A percentile compares a stretch with the other conserved stretches of the same genome.
Conservation (phyloP, 2,888 invertebrate genomes). For the Pseudococcus jackbeardsleyi region DNA sequence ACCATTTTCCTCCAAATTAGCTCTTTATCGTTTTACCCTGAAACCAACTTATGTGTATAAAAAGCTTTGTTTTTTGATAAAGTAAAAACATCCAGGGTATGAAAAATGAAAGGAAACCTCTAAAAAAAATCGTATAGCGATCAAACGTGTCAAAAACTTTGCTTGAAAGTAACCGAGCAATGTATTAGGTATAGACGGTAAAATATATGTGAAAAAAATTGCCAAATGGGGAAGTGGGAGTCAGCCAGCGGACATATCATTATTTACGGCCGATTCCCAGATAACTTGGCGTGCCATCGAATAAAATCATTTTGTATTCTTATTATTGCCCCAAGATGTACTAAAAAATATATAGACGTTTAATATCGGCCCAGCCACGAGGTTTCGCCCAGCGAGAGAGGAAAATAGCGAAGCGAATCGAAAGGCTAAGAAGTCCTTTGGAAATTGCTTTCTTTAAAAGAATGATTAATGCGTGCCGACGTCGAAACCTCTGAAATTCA, state of each 20-base stretch:
- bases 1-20: not conserved
- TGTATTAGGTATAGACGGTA: not conserved
- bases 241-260: slow-evolving; percentile 31
- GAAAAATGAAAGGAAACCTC: not conserved
- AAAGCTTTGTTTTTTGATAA: not conserved
- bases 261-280: slow-evolving; percentile 26
- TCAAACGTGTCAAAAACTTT: slow-evolving; percentile 8
- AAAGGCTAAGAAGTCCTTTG: slow-evolving; percentile 28
- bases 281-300: slow-evolving; percentile 20
- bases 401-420: not conserved
- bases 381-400: not conserved
- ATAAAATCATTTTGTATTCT: slow-evolving; percentile 44
- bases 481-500: slow-evolving; percentile 44
- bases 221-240: not conserved
- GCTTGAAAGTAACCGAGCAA: not conserved
- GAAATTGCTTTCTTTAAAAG: slow-evolving; percentile 55
- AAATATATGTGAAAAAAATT: slow-evolving; percentile 19
- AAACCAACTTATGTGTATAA: not conserved
- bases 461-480: slow-evolving; percentile 51
- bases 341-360: slow-evolving; percentile 36
- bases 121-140: not conserved
- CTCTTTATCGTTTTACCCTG: not conserved
- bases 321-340: slow-evolving; percentile 44
- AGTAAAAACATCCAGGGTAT: not conserved
- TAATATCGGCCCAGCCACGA: slow-evolving; percentile 11